Base-by-base conservation (phyloP, 2,888 invertebrate genomes). In the Epicampocera succincta region DNA sequence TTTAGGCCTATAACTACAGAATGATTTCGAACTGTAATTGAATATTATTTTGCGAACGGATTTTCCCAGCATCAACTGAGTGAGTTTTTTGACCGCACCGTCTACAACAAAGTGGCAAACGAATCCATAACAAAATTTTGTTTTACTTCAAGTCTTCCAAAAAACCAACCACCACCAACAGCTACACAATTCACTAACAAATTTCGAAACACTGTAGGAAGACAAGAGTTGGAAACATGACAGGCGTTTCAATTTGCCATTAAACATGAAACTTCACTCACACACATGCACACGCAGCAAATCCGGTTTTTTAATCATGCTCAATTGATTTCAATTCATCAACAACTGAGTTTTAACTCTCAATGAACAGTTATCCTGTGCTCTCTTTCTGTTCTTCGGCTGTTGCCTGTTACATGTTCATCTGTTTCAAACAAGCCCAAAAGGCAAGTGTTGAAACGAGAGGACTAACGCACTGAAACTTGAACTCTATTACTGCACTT, bases 1-100 rank as follows among this genome's bases (percentile, higher is more conserved):
- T 87, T 90, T 89, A 89, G 90, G 90, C 90, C 90, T 89, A 89
- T 86, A 87, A 86, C 87, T 86, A 87, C 86, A 88, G 89, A 90
- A 88, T 90, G 90, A 89, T 87, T 90, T 89, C 86, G 86, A 88
- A 87, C 88, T 88, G 87, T 89, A 80, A 75, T 76, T 54, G 61
- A 78, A 77, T 76, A 54, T 19, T 68, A 60, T 25, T 42, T 54
- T 58, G 68, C 71, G 65, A 60, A 54, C 74, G 58, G 60, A 40
- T 66, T 77, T 56, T 19, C 61, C 66, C 46, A 46, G 66, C 19
- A 29, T 75, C 46, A 29, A 74, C 42, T 60, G 54, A 38, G 69
- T 71, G 66, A 65, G 74, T 75, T 25, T 48, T 50, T 21, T 63
- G 48, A 40, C 54, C 68, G 21, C 40, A 72, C 56, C 56, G 63